phyloP scores from a whole-genome alignment of 2,888 invertebrate species.

The Papilio gigon region DNA sequence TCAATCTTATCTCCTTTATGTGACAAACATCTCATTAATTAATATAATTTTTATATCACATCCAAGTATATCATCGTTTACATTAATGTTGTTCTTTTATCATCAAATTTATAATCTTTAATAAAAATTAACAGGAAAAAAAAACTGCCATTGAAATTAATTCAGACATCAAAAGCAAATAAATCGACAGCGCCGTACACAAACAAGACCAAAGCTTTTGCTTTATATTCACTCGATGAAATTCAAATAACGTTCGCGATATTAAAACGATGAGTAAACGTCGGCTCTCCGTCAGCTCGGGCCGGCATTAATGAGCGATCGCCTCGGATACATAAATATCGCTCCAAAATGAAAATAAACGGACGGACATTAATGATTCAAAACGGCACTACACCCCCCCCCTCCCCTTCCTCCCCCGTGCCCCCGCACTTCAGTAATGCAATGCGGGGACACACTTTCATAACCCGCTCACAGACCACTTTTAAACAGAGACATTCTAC shows the following conservation, averaged over 20 bases:
- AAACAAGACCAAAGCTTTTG: conserved; percentile 10
- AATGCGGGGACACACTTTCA: conserved; percentile 27
- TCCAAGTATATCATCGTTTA: too few relatives aligned
- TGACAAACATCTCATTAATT: too few relatives aligned
- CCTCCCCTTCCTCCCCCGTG: conserved; percentile 24
- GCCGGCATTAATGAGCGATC: conserved; percentile 34
- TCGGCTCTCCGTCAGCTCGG: conserved; percentile 1
- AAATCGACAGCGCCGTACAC: conserved; percentile 16
- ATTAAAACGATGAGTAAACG: conserved; percentile 31
- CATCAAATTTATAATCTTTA: too few relatives aligned
- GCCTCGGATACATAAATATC: conserved; percentile 42
- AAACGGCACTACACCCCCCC: conserved; percentile 25
- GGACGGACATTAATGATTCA: conserved; percentile 57
- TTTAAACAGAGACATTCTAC: background rate
- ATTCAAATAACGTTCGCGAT: conserved; percentile 35
- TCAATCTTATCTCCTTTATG: too few relatives aligned
- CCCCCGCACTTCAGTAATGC: conserved; percentile 26
- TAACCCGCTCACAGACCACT: conserved; percentile 25
- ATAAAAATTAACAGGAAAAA: background rate
- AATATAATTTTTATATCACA: too few relatives aligned
- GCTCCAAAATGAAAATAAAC: conserved; percentile 35
- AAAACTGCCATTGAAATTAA: background rate
- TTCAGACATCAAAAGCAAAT: conserved; percentile 22
- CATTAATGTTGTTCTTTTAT: too few relatives aligned
- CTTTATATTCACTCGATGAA: conserved; percentile 24